These are phyloP conservation scores for Agapornis roseicollis DNA, from an alignment of 2,113 vertebrate species.

Conservation along the genomic window DNA sequence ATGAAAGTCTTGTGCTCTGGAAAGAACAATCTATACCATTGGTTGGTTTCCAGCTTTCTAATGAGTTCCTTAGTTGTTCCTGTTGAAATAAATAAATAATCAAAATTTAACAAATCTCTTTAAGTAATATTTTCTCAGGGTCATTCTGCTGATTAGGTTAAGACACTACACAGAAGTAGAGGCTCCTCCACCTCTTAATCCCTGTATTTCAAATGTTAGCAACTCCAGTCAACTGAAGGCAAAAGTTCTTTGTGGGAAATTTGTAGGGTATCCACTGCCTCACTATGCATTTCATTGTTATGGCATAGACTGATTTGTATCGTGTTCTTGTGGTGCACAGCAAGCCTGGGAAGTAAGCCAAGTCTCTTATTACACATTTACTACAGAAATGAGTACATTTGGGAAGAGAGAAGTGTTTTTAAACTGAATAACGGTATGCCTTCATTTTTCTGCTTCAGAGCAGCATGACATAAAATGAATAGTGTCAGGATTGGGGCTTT, in stretches of 20 bases:
- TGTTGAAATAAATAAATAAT: neutral
- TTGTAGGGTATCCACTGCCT: neutral
- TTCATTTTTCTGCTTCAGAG: neutral
- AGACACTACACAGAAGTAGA: neutral
- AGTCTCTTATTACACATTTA: neutral
- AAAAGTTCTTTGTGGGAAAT: constrained; percentile 6
- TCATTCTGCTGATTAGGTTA: neutral
- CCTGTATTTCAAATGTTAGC: neutral
- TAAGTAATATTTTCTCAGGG: neutral
- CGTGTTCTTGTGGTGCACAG: neutral
- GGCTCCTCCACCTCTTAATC: neutral
- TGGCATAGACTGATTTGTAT: neutral
- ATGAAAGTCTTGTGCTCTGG: neutral
- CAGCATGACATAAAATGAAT: neutral
- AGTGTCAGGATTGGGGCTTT: neutral
- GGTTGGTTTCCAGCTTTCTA: neutral
- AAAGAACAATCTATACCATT: neutral
- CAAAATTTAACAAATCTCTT: neutral
- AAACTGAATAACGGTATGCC: neutral
- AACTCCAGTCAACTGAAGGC: neutral
- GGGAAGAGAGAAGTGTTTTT: neutral
- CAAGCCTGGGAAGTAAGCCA: neutral
- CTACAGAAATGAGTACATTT: neutral
- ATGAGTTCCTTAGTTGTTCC: neutral
- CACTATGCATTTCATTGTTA: neutral